Percentiles rank a stretch among this genome's conserved stretches.
phyloP scores from a whole-genome alignment of 2,113 vertebrate genomes.

The Lutjanus erythropterus region DNA sequence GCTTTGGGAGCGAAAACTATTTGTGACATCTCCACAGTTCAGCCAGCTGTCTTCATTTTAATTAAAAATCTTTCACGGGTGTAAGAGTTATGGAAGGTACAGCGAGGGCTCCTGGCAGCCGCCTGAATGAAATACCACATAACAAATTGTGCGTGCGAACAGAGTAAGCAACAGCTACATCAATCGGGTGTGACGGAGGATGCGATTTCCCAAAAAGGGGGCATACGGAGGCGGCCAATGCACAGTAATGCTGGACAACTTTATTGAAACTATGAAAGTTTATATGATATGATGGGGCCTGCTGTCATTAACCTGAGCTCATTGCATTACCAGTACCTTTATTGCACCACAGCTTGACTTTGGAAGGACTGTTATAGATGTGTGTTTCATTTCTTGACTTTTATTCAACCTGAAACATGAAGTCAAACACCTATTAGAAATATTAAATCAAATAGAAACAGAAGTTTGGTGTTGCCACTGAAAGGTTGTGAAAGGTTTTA shows the following conservation, averaged over 20 bases:
- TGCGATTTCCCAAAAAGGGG: slow-evolving; percentile 73
- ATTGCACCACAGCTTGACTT: slow-evolving; percentile 71
- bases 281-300: slow-evolving; percentile 65
- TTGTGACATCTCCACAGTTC: slow-evolving; percentile 81
- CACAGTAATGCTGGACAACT: slow-evolving; percentile 63
- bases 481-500: slow-evolving; percentile 48
- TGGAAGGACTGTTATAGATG: slow-evolving; percentile 59
- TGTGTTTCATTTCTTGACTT: slow-evolving; percentile 63
- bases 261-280: slow-evolving; percentile 79
- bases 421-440: slow-evolving; percentile 51
- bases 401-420: slow-evolving; percentile 72
- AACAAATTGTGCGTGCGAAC: slow-evolving; percentile 75
- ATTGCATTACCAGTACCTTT: slow-evolving; percentile 71
- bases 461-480: slow-evolving; percentile 26
- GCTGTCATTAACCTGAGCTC: slow-evolving; percentile 76
- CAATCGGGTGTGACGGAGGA: slow-evolving; percentile 66
- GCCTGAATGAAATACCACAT: slow-evolving; percentile 77
- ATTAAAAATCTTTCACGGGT: slow-evolving; percentile 85
- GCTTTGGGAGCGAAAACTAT: slow-evolving; percentile 77
- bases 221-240: slow-evolving; percentile 62
- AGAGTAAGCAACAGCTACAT: slow-evolving; percentile 80
- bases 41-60: slow-evolving; percentile 84
- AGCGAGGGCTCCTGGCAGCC: slow-evolving; percentile 73
- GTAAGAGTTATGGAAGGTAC: slow-evolving; percentile 83
- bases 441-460: slow-evolving; percentile 38